Evolutionary conservation across 2,888 invertebrate species (phyloP).

Genomic region (Xestia sexstrigata): DNA sequence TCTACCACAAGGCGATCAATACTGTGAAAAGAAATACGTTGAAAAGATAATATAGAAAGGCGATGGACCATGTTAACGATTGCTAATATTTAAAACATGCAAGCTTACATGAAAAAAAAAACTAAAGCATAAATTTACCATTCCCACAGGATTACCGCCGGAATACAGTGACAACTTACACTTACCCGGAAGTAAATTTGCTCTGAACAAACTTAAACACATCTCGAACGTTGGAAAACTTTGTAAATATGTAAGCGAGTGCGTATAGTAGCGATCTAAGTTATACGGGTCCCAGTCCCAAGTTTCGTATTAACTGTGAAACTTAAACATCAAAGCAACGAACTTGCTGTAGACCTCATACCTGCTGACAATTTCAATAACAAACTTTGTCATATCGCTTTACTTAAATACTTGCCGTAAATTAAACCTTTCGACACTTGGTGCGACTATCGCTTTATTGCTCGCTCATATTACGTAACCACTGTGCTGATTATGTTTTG

Average conservation of each 20-base stretch:
- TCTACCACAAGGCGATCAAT: background rate
- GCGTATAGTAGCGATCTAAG: slow-evolving; percentile 71
- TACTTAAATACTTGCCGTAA: slow-evolving; percentile 66
- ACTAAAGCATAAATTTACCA: background rate
- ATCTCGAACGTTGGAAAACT: slow-evolving; percentile 61
- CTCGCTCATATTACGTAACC: slow-evolving; percentile 22
- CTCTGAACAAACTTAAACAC: slow-evolving; percentile 61
- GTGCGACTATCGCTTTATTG: slow-evolving; percentile 31
- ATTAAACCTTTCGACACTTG: slow-evolving; percentile 53
- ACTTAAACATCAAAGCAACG: slow-evolving; percentile 77
- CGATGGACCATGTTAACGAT: background rate
- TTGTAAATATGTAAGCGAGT: slow-evolving; percentile 68
- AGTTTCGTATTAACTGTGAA: slow-evolving; percentile 75
- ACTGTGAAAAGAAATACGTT: background rate
- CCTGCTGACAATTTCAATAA: slow-evolving; percentile 79
- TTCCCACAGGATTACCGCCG: slow-evolving; percentile 1
- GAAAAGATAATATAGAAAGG: background rate
- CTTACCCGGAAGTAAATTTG: slow-evolving; percentile 50
- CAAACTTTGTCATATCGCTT: slow-evolving; percentile 72
- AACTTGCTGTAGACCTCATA: slow-evolving; percentile 67
- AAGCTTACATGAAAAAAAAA: background rate
- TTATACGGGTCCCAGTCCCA: slow-evolving; percentile 68
- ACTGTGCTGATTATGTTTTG: slow-evolving; percentile 25
- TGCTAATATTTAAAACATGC: background rate
- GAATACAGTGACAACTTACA: slow-evolving; percentile 32